Evolutionary conservation across 2,888 invertebrate species (phyloP), one percentile per base, ranked within the genome.

Genomic region (Plebejus melissa): DNA sequence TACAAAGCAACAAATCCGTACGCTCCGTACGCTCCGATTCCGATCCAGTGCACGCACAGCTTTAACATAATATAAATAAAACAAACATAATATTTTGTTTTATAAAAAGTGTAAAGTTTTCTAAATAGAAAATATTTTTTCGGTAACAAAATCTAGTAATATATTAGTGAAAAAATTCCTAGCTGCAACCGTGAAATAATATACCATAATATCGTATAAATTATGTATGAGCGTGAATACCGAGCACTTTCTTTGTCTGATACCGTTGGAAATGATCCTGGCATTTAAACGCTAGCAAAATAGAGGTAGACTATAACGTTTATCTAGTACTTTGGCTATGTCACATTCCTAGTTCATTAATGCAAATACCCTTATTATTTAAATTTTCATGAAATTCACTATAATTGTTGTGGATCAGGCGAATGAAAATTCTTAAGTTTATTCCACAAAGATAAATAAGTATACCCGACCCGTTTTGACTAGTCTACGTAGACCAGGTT

Each of bases 161-260:
- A 54, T 72, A 72, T 72, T 50, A 54, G 72, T 54, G 46, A 32
- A 54, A 72, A 72, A 72, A 72, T 54, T 54, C 54, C 72, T 54
- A 5, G 72, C 75, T 46, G 57, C 77, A 75, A 79, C 81, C 81
- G 82, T 84, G 82, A 81, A 87, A 86, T 84, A 86, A 85, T 83
- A 86, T 79, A 76, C 82, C 80, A 82, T 86, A 86, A 85, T 85
- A 82, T 78, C 79, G 78, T 80, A 84, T 86, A 84, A 84, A 85
- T 86, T 83, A 86, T 85, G 83, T 84, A 84, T 82, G 84, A 82
- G 83, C 80, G 82, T 80, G 79, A 80, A 80, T 79, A 76, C 75
- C 76, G 79, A 78, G 74, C 74, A 76, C 77, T 79, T 79, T 80
- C 78, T 78, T 79, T 79, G 77, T 78, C 76, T 76, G 76, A 77